Evolutionary conservation across 2,888 invertebrate genomes (phyloP), one percentile per base, ranked within the genome.

Genomic region (Hofmannophila pseudospretella): DNA sequence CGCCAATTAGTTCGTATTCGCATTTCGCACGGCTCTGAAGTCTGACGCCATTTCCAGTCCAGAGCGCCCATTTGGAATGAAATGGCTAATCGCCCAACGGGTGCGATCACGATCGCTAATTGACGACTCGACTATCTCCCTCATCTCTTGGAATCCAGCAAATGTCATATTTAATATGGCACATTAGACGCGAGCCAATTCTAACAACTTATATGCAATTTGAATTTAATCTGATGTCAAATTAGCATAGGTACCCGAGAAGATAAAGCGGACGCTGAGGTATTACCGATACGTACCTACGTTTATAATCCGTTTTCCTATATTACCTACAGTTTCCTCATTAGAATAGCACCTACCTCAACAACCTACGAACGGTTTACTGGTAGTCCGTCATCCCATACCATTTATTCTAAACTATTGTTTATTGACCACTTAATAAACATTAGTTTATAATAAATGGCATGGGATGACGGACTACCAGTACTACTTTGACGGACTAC

Each of bases 1-100:
- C 57, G 42, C 51, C 67, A 69, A 70, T 70, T 67, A 68, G 60
- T 48, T 55, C 49, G 41, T 49, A 49, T 40, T 52, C 44, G 44
- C 54, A 51, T 53, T 41, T 34, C 36, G 36, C 39, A 34, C 36
- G 25, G 47, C 44, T 50, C 30, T 41, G 38, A 36, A 39, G 47
- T 46, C 45, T 10, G 51, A 41, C 41, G 54, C 44, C 46, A 43
- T 46, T 52, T 48, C 39, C 36, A 42, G 42, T 41, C 39, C 35
- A 39, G 40, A 41, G 41, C 45, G 39, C 23, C 41, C 52, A 63
- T 58, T 67, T 61, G 51, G 53, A 47, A 36, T 20, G 32, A 31
- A 53, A 49, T 49, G 54, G 57, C 45, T 47, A 48, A 57, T 53
- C 49, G 49, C 46, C 58, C 52, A 49, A 48, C 47, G 52, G 54